Base-by-base conservation (phyloP, 1,140 invertebrate genomes). In the Saccostrea cuccullata region DNA sequence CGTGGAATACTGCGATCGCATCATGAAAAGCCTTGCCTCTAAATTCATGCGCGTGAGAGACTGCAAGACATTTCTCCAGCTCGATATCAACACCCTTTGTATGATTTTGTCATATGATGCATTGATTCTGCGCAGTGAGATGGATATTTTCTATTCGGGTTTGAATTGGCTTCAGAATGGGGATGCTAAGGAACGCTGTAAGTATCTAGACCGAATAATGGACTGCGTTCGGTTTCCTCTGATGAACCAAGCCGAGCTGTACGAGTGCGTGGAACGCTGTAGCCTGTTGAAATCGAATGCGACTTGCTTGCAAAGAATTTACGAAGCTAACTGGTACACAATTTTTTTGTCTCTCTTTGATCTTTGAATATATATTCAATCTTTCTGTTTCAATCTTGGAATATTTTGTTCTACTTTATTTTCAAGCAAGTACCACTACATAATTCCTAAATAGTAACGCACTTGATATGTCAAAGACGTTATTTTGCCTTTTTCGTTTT, bases 111-210 rank as follows among this genome's bases (percentile, higher is more conserved):
- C 82, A 13, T 55, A 84, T 55, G 82, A 55, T 26, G 47, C 40
- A 8, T 40, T 84, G 40, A 26, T 84, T 84, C 47, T 56, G 82
- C 55, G 82, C 55, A 84, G 47, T 55, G 82, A 84, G 82, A 84
- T 84, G 82, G 82, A 84, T 36, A 84, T 84, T 84, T 84, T 84
- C 20, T 55, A 84, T 23, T 55, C 82, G 55, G 20, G 82, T 55
- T 55, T 84, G 55, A 84, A 56, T 12, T 84, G 82, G 82, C 55
- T 84, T 3, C 82, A 84, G 82, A 77, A 36, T 77, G 70, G 23
- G 5, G 70, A 77, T 77, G 30, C 70, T 9, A 77, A 77, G 26
- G 82, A 84, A 26, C 82, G 82, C 0, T 30, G 47, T 36, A 55
- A 56, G 6, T 84, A 84, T 20, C 23, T 84, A 12, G 82, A 84